A percentile compares a stretch with the other conserved stretches of the same genome.
These are phyloP conservation scores for Emesis russula DNA, from an alignment of 2,888 invertebrate genomes.

Conservation along the genomic window DNA sequence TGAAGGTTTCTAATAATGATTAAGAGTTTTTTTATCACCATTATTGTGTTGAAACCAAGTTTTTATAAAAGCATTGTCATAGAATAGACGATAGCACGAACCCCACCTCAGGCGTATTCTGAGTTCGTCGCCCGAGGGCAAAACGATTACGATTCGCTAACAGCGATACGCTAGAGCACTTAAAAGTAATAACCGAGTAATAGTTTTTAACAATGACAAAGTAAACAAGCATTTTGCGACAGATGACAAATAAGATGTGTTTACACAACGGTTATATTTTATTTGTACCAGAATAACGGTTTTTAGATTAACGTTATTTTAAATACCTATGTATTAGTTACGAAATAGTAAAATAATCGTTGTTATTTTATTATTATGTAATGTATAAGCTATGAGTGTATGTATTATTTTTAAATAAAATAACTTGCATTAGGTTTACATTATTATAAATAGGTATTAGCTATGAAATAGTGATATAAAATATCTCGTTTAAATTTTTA, in stretches of 20 bases:
- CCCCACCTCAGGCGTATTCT: conserved; percentile 53
- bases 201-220: conserved; percentile 90
- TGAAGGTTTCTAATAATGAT: neutral
- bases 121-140: conserved; percentile 90
- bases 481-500: too few species aligned
- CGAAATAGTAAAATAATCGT: neutral
- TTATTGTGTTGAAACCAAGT: neutral
- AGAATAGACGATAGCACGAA: conserved; percentile 2
- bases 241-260: conserved; percentile 90
- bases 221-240: conserved; percentile 91
- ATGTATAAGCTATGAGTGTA: too few species aligned
- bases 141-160: conserved; percentile 91
- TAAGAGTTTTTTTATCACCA: neutral
- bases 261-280: neutral
- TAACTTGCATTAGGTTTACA: too few species aligned
- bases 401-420: too few species aligned
- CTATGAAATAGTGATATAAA: too few species aligned
- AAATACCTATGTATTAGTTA: too few species aligned
- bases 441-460: too few species aligned
- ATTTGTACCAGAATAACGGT: conserved; percentile 36
- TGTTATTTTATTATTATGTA: neutral
- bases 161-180: conserved; percentile 81
- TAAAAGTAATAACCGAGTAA: conserved; percentile 91
- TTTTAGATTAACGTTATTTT: conserved; percentile 2
- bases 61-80: conserved; percentile 6